Base-by-base conservation (phyloP, 2,888 invertebrate species). In the Heliconius aoede region DNA sequence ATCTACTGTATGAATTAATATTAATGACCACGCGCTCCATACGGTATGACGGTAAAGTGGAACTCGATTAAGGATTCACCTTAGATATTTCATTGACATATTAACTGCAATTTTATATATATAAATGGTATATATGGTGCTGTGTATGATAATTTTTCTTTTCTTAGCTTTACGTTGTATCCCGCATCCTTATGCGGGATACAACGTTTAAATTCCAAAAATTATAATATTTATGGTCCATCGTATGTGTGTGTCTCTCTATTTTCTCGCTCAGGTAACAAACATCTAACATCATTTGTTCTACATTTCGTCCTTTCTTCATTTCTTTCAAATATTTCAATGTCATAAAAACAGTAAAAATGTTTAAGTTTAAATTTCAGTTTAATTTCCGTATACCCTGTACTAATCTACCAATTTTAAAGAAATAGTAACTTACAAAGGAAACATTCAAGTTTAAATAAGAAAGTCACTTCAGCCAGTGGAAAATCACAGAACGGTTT, bases 371-470 rank as follows among this genome's bases (percentile, higher is more conserved):
- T n/a, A 36, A 64, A n/a, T 8, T 36, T n/a, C 13, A 30, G 36
- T 40, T 65, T 24, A 65, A 36, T 40, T 65, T 64, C 32, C 15
- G n/a, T 24, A 24, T 40, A 13, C 24, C 15, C 36, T 40, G 36
- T 36, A 36, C 36, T 65, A 65, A 36, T 65, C 7, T 64, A 64
- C 11, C 24, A 32, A 24, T 65, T 65, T 36, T 36, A 40, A 36
- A 65, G 65, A 65, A 65, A 65, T 40, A 65, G 36, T 65, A 40
- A 1, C 32, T 36, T 24, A 65, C 65, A 65, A 65, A 65, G 36
- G 36, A 60, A 65, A 65, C 65, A 65, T 36, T 65, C 65, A 40
- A 65, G 36, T 40, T 65, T 65, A 65, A 40, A 65, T 65, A 24
- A 65, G 36, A 65, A 65, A 65, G 24, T 65, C 40, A 18, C 40